Evolutionary conservation across 1,140 invertebrate species (phyloP).

Genomic region (Drosophila nigromelanica): DNA sequence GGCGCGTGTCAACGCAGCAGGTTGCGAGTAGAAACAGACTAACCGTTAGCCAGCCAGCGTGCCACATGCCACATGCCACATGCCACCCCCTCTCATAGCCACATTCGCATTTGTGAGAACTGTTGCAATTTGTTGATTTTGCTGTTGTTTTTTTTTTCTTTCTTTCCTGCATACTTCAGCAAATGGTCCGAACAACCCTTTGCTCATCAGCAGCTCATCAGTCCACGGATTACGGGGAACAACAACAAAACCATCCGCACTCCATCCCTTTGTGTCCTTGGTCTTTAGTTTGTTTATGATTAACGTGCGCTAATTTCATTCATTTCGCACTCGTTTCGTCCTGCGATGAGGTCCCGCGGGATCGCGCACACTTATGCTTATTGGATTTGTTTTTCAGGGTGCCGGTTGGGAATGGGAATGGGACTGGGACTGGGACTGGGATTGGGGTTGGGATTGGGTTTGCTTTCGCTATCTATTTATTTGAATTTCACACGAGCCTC

Average conservation of each 20-base stretch:
- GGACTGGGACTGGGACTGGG: too few species aligned
- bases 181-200: conserved; percentile 47
- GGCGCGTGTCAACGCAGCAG: conserved; percentile 68
- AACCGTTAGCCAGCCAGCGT: not conserved
- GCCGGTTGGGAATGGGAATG: too few species aligned
- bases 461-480: conserved; percentile 43
- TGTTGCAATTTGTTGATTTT: conserved; percentile 77
- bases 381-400: conserved; percentile 53
- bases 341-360: conserved; percentile 46
- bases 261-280: not conserved
- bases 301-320: conserved; percentile 80
- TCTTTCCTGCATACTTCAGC: conserved; percentile 3
- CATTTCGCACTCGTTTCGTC: conserved; percentile 59
- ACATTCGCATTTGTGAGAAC: conserved; percentile 55
- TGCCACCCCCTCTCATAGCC: not conserved
- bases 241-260: not conserved
- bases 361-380: conserved; percentile 70
- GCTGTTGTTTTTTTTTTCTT: conserved; percentile 8
- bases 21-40: conserved; percentile 34
- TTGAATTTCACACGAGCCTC: conserved; percentile 58
- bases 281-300: conserved; percentile 73
- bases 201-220: conserved; percentile 19
- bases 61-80: not conserved
- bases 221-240: conserved; percentile 11
- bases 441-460: not conserved